Conservation (phyloP, 2,113 vertebrate genomes). For the Pipra filicauda region DNA sequence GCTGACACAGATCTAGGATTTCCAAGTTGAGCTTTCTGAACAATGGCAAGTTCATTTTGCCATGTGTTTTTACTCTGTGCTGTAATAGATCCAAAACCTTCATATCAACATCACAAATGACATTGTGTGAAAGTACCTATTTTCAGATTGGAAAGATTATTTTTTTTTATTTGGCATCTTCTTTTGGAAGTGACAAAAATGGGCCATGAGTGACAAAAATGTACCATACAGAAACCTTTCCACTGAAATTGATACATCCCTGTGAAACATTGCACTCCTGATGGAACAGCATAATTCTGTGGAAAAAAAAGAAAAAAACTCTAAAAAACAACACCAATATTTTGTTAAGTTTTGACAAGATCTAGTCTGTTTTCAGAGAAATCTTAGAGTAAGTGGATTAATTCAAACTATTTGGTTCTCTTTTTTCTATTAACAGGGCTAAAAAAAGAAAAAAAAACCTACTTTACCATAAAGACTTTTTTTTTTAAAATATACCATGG, state of each 20-base stretch:
- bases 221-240: not conserved
- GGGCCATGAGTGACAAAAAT: not conserved
- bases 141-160: not conserved
- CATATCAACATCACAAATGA: not conserved
- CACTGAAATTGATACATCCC: not conserved
- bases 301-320: not conserved
- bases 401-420: not conserved
- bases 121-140: not conserved
- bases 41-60: not conserved
- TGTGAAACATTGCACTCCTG: not conserved
- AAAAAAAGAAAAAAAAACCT: not conserved
- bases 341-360: constrained; percentile 14
- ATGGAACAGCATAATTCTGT: not conserved
- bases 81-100: not conserved
- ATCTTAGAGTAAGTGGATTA: not conserved
- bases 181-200: not conserved
- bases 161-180: not conserved
- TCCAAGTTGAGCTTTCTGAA: not conserved
- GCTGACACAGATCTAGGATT: not conserved
- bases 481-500: not conserved
- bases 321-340: not conserved
- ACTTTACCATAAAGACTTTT: not conserved
- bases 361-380: not conserved
- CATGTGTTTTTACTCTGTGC: not conserved
- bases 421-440: not conserved